phyloP scores from a whole-genome alignment of 2,888 invertebrate species.

The Pyrrhia umbra region DNA sequence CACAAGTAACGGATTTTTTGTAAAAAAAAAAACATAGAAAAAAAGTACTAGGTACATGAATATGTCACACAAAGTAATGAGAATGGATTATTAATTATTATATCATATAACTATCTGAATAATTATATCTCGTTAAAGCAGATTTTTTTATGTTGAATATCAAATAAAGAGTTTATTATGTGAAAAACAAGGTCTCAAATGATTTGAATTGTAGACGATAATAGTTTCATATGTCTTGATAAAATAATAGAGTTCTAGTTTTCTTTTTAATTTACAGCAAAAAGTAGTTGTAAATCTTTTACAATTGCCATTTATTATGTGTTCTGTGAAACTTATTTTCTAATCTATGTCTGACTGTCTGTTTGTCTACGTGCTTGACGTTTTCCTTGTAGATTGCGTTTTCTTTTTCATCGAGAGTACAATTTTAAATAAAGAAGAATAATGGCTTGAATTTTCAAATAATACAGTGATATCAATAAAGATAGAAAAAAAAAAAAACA shows the following conservation, averaged over 20 bases:
- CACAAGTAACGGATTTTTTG: too few relatives aligned
- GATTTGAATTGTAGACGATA: conserved; percentile 5
- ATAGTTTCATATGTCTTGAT: conserved; percentile 5
- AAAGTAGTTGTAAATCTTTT: conserved; percentile 31
- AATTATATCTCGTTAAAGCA: not conserved
- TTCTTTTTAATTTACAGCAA: conserved; percentile 4
- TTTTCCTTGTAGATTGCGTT: not conserved
- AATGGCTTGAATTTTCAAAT: too few relatives aligned
- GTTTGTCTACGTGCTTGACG: conserved; percentile 4
- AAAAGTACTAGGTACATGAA: too few relatives aligned
- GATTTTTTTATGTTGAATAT: not conserved
- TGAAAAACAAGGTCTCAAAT: not conserved
- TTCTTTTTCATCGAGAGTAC: conserved; percentile 8
- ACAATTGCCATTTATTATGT: conserved; percentile 22
- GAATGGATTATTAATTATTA: too few relatives aligned
- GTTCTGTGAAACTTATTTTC: conserved; percentile 24
- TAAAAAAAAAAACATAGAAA: too few relatives aligned
- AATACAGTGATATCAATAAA: too few relatives aligned
- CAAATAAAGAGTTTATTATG: not conserved
- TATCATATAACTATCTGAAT: not conserved
- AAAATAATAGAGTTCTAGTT: conserved; percentile 1
- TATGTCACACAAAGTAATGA: too few relatives aligned
- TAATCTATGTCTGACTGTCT: conserved; percentile 1
- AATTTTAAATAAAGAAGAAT: not conserved
- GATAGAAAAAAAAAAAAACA: too few relatives aligned